These are phyloP conservation scores for Caenorhabditis angaria DNA, from an alignment of 2,888 invertebrate genomes.

Conservation along the genomic window DNA sequence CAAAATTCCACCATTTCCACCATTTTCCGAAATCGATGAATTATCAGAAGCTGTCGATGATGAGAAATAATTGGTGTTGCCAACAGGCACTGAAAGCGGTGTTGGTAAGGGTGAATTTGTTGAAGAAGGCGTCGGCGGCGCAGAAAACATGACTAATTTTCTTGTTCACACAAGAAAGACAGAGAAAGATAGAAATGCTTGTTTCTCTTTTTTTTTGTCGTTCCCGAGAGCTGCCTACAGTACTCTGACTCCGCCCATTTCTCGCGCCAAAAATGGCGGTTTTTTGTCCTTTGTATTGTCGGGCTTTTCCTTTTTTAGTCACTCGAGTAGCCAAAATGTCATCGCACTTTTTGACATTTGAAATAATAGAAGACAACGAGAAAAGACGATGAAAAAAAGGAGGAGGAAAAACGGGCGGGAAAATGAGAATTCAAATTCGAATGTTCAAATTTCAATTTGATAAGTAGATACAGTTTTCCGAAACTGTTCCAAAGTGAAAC, in stretches of 20 bases:
- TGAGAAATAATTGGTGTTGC: not conserved
- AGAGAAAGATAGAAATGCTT: not conserved
- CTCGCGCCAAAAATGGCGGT: not conserved
- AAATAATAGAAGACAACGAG: not conserved
- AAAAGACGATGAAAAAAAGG: not conserved
- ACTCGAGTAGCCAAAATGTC: no score
- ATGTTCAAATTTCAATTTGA: no score
- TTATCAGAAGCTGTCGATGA: not conserved
- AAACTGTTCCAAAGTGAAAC: no score
- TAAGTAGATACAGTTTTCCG: no score
- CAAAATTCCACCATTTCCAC: not conserved
- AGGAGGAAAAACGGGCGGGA: not conserved
- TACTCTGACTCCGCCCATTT: not conserved
- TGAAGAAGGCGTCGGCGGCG: conserved; percentile 1
- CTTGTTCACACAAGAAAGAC: no score
- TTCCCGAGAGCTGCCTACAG: not conserved
- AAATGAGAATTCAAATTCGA: no score
- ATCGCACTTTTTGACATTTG: not conserved
- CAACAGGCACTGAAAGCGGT: no score
- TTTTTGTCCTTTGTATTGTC: no score
- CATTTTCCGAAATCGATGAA: not conserved
- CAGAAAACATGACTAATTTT: conserved; percentile 4
- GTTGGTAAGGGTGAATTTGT: not conserved
- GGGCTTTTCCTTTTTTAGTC: no score
- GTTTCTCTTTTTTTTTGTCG: not conserved